Percentiles rank a stretch among this genome's conserved stretches.
Evolutionary conservation across 2,113 vertebrate species (phyloP).

Genomic region (Ceuthmochares aereus): DNA sequence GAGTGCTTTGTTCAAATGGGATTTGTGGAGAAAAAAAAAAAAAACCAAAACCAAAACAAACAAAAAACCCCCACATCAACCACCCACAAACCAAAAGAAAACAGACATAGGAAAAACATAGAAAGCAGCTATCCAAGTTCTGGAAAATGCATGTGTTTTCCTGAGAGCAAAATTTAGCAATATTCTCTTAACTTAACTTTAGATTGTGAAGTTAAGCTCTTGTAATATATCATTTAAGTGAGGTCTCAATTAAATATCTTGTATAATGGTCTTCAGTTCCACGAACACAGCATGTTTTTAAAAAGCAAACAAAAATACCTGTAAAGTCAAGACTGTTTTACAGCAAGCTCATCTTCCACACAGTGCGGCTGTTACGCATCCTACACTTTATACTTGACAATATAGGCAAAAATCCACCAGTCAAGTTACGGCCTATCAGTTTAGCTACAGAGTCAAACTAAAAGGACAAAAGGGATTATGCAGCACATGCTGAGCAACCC

Average conservation of each 20-base stretch:
- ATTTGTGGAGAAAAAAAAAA: neutral
- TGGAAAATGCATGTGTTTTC: neutral
- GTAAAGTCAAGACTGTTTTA: neutral
- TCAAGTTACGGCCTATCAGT: neutral
- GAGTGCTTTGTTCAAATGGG: neutral
- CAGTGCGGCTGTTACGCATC: accelerated
- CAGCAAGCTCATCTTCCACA: neutral
- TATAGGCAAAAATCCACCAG: neutral
- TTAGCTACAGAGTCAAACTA: neutral
- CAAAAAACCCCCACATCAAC: too few species aligned
- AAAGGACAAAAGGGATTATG: neutral
- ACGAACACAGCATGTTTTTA: neutral
- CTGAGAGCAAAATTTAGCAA: neutral
- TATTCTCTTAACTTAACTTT: neutral
- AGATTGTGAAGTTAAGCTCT: neutral
- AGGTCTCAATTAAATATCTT: neutral
- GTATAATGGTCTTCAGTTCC: neutral
- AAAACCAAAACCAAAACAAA: too few species aligned
- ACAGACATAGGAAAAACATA: neutral
- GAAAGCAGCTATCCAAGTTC: neutral
- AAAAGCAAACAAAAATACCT: neutral
- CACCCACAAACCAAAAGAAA: neutral
- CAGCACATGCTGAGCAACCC: neutral
- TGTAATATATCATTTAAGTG: neutral
- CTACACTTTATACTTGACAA: neutral